Percentiles rank a stretch among this genome's conserved stretches.
phyloP scores from a whole-genome alignment of 2,797 vertebrate genomes.

The Poecile montanus region DNA sequence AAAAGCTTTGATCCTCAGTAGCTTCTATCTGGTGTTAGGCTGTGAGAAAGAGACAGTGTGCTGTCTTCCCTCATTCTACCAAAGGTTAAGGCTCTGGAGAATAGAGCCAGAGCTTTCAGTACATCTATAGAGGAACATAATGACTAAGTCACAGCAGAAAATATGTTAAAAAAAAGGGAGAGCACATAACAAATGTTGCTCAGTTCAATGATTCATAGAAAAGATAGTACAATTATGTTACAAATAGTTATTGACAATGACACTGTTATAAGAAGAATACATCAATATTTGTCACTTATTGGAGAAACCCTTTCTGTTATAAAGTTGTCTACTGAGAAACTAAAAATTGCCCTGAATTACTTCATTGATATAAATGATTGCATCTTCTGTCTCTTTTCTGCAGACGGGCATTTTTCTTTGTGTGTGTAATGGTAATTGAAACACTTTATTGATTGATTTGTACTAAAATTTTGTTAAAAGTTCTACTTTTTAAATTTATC shows the following conservation, averaged over 20 bases:
- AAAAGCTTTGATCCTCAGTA: not conserved
- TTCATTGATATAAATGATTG: not conserved
- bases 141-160: not conserved
- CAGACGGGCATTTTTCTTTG: not conserved
- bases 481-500: not conserved
- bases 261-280: not conserved
- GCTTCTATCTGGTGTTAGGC: not conserved
- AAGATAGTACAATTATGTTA: not conserved
- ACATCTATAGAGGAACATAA: not conserved
- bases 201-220: not conserved
- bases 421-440: not conserved
- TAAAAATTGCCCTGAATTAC: not conserved
- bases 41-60: not conserved
- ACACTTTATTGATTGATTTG: not conserved
- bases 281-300: not conserved
- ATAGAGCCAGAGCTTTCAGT: not conserved
- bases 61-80: not conserved
- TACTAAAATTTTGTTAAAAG: not conserved
- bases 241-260: not conserved
- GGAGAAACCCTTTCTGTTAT: not conserved
- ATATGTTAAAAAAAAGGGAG: not conserved
- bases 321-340: not conserved
- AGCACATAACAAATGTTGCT: not conserved
- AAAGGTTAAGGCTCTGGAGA: not conserved
- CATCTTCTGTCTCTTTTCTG: not conserved